Conservation (phyloP, 2,888 invertebrate species). For the Lamproptera curius region DNA sequence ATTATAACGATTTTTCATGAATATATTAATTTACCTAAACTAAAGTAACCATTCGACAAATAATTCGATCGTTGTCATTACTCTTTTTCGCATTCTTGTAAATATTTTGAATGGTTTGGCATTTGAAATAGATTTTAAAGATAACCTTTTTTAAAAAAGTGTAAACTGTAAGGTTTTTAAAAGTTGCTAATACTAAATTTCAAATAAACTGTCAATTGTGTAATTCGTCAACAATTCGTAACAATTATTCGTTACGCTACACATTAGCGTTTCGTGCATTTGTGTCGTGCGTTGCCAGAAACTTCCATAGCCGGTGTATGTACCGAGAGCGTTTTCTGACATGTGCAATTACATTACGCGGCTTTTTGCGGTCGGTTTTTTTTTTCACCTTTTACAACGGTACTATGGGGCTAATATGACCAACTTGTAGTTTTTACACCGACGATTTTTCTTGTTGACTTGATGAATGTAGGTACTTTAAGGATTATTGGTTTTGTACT, state of each 20-base stretch:
- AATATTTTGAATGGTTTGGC: too few species aligned
- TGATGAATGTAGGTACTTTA: too few species aligned
- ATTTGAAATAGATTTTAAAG: too few species aligned
- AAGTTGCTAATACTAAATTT: too few species aligned
- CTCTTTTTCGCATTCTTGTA: too few species aligned
- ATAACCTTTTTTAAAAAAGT: too few species aligned
- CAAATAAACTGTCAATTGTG: neutral
- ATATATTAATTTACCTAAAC: neutral
- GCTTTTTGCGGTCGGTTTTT: conserved; percentile 4
- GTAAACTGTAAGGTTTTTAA: too few species aligned
- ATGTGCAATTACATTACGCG: conserved; percentile 14
- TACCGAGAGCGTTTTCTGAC: neutral
- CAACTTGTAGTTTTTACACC: conserved; percentile 26
- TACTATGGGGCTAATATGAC: conserved; percentile 1
- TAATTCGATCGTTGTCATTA: too few species aligned
- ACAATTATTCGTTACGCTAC: neutral
- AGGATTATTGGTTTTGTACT: neutral
- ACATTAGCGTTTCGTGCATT: conserved; percentile 1
- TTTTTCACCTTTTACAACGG: conserved; percentile 1
- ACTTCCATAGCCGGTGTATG: conserved; percentile 9
- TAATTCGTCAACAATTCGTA: neutral
- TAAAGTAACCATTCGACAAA: too few species aligned
- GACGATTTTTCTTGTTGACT: neutral
- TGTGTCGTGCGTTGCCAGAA: conserved; percentile 13
- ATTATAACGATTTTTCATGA: neutral